These are phyloP conservation scores for Sebastes minor DNA, from an alignment of 2,797 vertebrate genomes.

Conservation along the genomic window DNA sequence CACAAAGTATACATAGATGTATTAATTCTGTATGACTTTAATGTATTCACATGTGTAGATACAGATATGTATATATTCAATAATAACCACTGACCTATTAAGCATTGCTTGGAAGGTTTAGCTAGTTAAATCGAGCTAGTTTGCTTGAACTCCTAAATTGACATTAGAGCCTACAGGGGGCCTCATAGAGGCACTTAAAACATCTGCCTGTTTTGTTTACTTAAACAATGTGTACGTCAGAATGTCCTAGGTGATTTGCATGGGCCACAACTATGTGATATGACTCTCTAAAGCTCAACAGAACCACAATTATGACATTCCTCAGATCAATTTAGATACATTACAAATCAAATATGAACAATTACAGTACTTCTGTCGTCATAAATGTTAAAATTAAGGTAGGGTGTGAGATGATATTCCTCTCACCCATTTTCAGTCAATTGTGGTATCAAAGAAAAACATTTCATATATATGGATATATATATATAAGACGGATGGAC, in stretches of 20 bases:
- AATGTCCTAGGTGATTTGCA: slow-evolving; percentile 58
- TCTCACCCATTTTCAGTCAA: slow-evolving; percentile 15
- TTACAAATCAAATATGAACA: slow-evolving; percentile 56
- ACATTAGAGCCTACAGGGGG: slow-evolving; percentile 72
- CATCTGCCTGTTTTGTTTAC: slow-evolving; percentile 63
- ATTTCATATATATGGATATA: slow-evolving; percentile 2
- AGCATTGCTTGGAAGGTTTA: slow-evolving; percentile 68
- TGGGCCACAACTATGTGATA: slow-evolving; percentile 45
- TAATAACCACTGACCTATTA: slow-evolving; percentile 54
- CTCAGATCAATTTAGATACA: slow-evolving; percentile 39
- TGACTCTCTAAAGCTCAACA: slow-evolving; percentile 32
- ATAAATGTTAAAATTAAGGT: slow-evolving; percentile 38
- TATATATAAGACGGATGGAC: not conserved
- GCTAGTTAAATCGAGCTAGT: slow-evolving; percentile 83
- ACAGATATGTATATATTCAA: slow-evolving; percentile 77
- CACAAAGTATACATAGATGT: slow-evolving; percentile 56
- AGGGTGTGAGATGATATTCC: not conserved
- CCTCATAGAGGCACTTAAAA: slow-evolving; percentile 83
- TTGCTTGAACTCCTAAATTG: slow-evolving; percentile 72
- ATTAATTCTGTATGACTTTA: slow-evolving; percentile 73
- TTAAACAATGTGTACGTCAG: slow-evolving; percentile 57
- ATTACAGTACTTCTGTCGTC: slow-evolving; percentile 18
- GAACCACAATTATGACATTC: slow-evolving; percentile 42
- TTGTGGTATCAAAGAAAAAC: slow-evolving; percentile 30
- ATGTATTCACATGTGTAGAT: slow-evolving; percentile 79